Conservation (phyloP, 2,797 vertebrate genomes). For the Pelochelys cantorii region DNA sequence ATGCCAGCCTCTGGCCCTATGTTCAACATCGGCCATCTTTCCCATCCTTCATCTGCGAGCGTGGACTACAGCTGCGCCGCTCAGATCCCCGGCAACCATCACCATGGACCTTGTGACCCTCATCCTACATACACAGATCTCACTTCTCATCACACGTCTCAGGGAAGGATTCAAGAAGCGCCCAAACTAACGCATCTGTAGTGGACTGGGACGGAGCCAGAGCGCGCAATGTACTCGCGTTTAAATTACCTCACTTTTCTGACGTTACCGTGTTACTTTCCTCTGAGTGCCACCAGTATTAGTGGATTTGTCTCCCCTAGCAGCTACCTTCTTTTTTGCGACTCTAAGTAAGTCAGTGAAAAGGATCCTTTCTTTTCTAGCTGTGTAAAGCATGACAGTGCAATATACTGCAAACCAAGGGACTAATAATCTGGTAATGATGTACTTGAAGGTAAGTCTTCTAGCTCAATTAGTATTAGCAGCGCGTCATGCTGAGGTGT, state of each 20-base stretch:
- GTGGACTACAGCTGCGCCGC: constrained; percentile 99
- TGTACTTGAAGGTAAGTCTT: constrained; percentile 98
- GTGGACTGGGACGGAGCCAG: constrained; percentile 70
- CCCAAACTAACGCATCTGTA: constrained; percentile 99
- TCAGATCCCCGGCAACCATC: constrained; percentile 98
- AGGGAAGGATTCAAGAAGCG: constrained; percentile 99
- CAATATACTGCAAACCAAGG: constrained; percentile 77
- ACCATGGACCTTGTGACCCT: constrained; percentile 99
- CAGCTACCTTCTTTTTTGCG: constrained; percentile 81
- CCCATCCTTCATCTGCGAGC: constrained; percentile 98
- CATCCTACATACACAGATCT: constrained; percentile 99
- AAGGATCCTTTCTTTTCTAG: constrained; percentile 72
- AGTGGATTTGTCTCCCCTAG: constrained; percentile 83
- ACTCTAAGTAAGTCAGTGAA: constrained; percentile 86
- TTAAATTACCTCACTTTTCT: constrained; percentile 97
- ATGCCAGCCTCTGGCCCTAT: constrained; percentile 99
- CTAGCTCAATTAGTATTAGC: constrained; percentile 87
- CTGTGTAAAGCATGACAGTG: constrained; percentile 81
- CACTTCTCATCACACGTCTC: constrained; percentile 98
- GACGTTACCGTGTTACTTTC: constrained; percentile 77
- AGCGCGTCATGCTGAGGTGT: constrained; percentile 76
- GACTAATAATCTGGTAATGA: constrained; percentile 79
- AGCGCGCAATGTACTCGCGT: constrained; percentile 80
- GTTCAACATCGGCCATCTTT: constrained; percentile 99
- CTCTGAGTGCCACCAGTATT: constrained; percentile 81